Conservation (phyloP, 2,888 invertebrate genomes). For the Pherbina coryleti region DNA sequence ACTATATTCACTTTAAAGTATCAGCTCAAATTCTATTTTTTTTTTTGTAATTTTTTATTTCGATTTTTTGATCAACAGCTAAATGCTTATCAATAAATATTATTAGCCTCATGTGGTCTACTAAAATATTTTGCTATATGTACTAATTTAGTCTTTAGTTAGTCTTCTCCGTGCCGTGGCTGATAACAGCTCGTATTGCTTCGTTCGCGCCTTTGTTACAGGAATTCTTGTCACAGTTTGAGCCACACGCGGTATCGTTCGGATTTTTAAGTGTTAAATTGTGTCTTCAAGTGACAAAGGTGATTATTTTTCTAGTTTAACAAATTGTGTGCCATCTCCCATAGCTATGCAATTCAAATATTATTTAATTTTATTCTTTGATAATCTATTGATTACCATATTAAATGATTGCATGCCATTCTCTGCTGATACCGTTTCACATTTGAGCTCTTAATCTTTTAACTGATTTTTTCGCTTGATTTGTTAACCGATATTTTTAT, state of each 20-base stretch:
- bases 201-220: background rate
- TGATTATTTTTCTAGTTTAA: background rate
- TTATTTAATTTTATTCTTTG: too few relatives aligned
- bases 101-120: constrained; percentile 2
- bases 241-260: background rate
- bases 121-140: background rate
- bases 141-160: constrained; percentile 17
- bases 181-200: background rate
- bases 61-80: background rate
- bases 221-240: background rate
- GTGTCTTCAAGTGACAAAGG: background rate
- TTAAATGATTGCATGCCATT: too few relatives aligned
- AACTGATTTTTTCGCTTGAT: too few relatives aligned
- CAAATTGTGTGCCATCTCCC: background rate
- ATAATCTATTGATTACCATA: too few relatives aligned
- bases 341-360: background rate
- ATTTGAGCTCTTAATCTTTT: too few relatives aligned
- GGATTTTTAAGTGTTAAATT: background rate
- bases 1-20: background rate
- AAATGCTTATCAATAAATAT: constrained; percentile 19
- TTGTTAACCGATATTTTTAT: too few relatives aligned
- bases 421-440: too few relatives aligned
- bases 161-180: background rate
- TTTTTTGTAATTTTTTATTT: background rate
- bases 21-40: background rate